phyloP scores from a whole-genome alignment of 2,888 invertebrate genomes.

The Cataglyphis livida region DNA sequence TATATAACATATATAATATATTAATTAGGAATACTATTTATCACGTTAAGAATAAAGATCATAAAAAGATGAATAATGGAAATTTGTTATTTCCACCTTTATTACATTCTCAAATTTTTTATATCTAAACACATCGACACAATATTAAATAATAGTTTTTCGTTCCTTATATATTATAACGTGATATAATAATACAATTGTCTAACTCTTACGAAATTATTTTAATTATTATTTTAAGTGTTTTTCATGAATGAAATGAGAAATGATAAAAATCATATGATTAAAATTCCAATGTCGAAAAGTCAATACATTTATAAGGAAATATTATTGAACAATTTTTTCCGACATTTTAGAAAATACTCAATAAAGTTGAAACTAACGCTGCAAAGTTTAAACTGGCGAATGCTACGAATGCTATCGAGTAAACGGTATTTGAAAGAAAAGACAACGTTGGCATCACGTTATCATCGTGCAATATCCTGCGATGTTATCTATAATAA shows the following conservation, averaged over 20 bases:
- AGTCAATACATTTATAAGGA: neutral
- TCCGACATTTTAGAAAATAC: neutral
- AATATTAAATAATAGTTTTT: neutral
- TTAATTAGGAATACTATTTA: neutral
- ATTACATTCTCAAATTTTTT: neutral
- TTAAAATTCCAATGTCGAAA: neutral
- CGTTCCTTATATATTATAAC: neutral
- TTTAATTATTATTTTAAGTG: slow-evolving; percentile 14
- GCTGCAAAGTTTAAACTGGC: neutral
- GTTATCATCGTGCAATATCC: slow-evolving; percentile 41
- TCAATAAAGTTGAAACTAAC: slow-evolving; percentile 18
- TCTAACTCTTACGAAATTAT: neutral
- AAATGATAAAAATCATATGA: neutral
- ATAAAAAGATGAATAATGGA: neutral
- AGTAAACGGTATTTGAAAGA: slow-evolving; percentile 18
- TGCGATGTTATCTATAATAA: slow-evolving; percentile 47
- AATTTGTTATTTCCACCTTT: neutral
- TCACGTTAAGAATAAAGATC: neutral
- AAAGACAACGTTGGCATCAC: slow-evolving; percentile 34
- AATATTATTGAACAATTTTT: slow-evolving; percentile 9
- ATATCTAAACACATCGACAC: neutral
- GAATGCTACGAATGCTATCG: neutral
- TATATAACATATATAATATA: neutral
- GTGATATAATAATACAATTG: neutral
- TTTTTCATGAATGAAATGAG: neutral